Evolutionary conservation across 2,113 vertebrate genomes (phyloP).

Genomic region (Bos indicus): DNA sequence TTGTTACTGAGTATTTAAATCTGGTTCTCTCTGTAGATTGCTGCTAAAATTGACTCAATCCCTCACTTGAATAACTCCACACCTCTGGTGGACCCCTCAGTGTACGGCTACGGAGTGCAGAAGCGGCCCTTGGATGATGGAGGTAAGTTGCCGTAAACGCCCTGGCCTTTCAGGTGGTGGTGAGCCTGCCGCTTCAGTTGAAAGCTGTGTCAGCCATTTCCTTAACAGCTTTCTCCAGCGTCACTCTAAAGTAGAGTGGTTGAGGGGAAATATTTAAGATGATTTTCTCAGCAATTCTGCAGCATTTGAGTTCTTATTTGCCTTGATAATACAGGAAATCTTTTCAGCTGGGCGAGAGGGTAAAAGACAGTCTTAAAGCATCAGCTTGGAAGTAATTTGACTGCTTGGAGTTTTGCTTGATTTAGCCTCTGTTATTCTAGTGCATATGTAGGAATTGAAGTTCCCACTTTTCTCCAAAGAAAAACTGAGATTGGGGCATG

Average conservation of each 20-base stretch:
- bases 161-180: background rate
- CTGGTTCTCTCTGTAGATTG: constrained; percentile 86
- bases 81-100: constrained; percentile 91
- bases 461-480: background rate
- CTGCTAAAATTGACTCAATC: constrained; percentile 97
- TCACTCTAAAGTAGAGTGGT: background rate
- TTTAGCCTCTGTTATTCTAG: background rate
- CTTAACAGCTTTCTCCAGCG: background rate
- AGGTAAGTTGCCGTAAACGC: constrained; percentile 80
- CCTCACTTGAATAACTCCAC: constrained; percentile 96
- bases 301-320: constrained; percentile 18
- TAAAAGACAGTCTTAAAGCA: background rate
- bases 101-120: constrained; percentile 93
- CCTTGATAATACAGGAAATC: background rate
- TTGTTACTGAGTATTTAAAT: constrained; percentile 50
- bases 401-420: background rate
- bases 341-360: background rate
- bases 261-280: background rate
- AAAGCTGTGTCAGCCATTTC: background rate
- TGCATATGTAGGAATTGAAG: background rate
- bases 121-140: constrained; percentile 96
- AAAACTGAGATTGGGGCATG: background rate
- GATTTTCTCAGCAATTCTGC: background rate
- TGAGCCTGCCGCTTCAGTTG: background rate
- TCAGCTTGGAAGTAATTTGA: background rate